Base-by-base conservation (phyloP, 2,113 vertebrate genomes). In the Malurus alboscapulatus region DNA sequence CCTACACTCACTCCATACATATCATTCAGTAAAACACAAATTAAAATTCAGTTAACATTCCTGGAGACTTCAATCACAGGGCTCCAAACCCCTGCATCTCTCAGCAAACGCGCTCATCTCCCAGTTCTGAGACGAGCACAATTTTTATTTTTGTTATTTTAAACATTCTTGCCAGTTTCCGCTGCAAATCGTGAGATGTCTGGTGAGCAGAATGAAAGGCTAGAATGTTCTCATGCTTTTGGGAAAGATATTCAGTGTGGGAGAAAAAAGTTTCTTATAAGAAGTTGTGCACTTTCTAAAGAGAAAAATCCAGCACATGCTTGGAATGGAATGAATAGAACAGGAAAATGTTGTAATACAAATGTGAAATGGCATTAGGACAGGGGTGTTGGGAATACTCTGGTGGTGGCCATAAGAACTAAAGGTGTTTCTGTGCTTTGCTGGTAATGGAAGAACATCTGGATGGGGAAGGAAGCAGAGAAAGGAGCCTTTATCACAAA, bases 141-240 rank as follows among this genome's bases (percentile, higher is more conserved):
- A 72, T 90, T 94, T 97, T 97, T 96, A 94, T 93, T 96, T 97
- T 93, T 97, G 92, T 96, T 97, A 96, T 93, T 95, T 81, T 78
- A 94, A 75, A 92, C 77, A 89, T 74, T 76, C 85, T 93, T 91
- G 66, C 93, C 94, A 97, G 92, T 97, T 98, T 97, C 96, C 95
- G 95, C 83, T 95, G 85, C 95, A 95, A 90, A 96, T 96, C 92
- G 81, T 93, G 96, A 75, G 34, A 58, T 38, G 96, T 96, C 97
- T 97, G 97, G 96, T 97, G 96, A 97, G 96, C 93, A 94, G 88
- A 96, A 97, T 96, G 92, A 97, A 97, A 97, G 94, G 84, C 75
- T 94, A 95, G 88, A 96, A 97, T 96, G 89, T 97, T 97, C 97
- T 97, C 93, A 94, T 59, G 92, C 84, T 95, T 95, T 95, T 67